phyloP scores from a whole-genome alignment of 2,113 vertebrate species.

The Barnardius zonarius region DNA sequence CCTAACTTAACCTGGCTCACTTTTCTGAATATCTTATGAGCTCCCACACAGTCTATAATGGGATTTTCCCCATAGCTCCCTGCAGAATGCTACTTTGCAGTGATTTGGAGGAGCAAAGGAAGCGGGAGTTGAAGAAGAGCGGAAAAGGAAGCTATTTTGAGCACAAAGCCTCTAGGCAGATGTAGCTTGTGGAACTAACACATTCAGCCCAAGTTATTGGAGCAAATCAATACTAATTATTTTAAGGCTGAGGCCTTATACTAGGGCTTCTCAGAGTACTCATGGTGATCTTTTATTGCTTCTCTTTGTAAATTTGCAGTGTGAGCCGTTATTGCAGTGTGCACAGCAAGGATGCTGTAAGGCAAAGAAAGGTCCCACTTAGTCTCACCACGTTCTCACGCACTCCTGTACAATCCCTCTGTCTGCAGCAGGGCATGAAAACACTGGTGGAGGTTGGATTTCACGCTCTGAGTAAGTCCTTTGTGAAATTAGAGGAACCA shows the following conservation, averaged over 20 bases:
- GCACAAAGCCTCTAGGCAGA: conserved; percentile 49
- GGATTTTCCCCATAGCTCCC: conserved; percentile 37
- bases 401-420: background rate
- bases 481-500: background rate
- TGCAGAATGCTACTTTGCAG: background rate
- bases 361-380: background rate
- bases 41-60: conserved; percentile 36
- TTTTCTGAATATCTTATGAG: conserved; percentile 10
- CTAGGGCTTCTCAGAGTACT: conserved; percentile 15
- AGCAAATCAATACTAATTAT: conserved; percentile 73
- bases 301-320: background rate
- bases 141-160: conserved; percentile 60
- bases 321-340: background rate
- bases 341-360: background rate
- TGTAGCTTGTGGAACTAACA: conserved; percentile 63
- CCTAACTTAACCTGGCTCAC: conserved; percentile 20
- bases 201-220: conserved; percentile 45
- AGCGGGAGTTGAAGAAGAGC: background rate
- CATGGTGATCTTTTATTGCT: conserved; percentile 40
- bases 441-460: background rate
- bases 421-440: background rate
- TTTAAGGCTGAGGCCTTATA: conserved; percentile 50
- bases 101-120: conserved; percentile 7
- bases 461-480: background rate
- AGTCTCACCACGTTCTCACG: background rate